Evolutionary conservation across 2,797 vertebrate species (phyloP), one percentile per base, ranked within the genome.

Genomic region (Sparidentex hasta): DNA sequence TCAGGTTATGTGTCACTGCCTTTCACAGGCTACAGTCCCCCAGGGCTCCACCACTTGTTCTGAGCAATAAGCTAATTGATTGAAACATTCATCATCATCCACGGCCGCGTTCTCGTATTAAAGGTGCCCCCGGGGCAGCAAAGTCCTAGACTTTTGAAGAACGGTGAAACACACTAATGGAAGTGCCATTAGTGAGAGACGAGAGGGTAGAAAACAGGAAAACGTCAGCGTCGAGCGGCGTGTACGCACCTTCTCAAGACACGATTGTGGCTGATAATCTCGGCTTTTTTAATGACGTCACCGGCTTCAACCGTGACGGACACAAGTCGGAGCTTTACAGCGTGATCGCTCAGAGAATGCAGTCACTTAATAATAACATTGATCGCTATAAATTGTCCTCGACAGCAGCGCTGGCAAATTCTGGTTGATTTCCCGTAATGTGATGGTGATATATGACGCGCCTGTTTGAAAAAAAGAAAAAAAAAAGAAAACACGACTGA

Each of bases 11-110:
- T 90, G 88, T 88, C 89, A 69, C 77, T 72, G 82, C 71, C 74
- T 84, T 71, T 76, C 75, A 76, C 69, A 13, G 79, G 64, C 82
- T 74, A 27, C 51, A 9, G 62, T 77, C 74, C 86, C 87, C 78
- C 82, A 41, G 74, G 82, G 90, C 56, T 63, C 27, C 64, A 54
- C 63, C 82, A 83, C 88, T 92, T 92, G 88, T 91, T 91, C 89
- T 72, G 71, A 85, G 85, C 89, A 91, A 91, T 90, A 91, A 91
- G 87, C 86, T 92, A 90, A 94, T 92, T 92, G 91, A 93, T 87
- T 91, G 87, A 88, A 91, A 90, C 90, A 91, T 92, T 85, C 91
- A 89, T 93, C 91, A 88, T 90, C 90, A 76, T 88, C 71, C 81
- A 71, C 74, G 63, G 81, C 71, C 38, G 52, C 52, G 29, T 82